Evolutionary conservation across 2,113 vertebrate species (phyloP).

Genomic region (Plotosus lineatus): DNA sequence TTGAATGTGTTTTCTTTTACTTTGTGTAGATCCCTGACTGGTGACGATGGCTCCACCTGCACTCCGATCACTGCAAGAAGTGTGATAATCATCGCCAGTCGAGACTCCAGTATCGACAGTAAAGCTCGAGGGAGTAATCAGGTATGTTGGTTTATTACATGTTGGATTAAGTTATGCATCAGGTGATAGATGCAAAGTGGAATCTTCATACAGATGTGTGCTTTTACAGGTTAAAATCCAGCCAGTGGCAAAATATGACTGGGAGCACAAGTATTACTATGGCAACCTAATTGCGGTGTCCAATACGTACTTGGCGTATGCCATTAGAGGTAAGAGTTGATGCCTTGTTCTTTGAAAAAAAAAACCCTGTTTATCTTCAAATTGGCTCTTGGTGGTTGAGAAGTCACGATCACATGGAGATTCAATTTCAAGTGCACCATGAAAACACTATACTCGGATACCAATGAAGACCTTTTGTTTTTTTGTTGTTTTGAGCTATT

Average conservation of each 20-base stretch:
- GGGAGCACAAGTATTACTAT: conserved; percentile 98
- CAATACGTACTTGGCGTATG: conserved; percentile 93
- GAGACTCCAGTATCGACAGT: conserved; percentile 94
- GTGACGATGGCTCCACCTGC: conserved; percentile 88
- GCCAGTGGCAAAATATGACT: conserved; percentile 95
- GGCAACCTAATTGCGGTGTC: conserved; percentile 97
- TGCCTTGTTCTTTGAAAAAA: neutral
- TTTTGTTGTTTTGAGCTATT: neutral
- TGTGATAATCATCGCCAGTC: conserved; percentile 97
- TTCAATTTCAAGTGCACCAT: neutral
- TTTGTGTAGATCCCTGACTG: conserved; percentile 82
- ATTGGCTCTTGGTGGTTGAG: neutral
- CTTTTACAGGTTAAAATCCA: conserved; percentile 94
- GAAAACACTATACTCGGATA: neutral
- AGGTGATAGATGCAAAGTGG: neutral
- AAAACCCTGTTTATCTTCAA: neutral
- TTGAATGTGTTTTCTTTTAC: neutral
- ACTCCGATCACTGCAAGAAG: conserved; percentile 85
- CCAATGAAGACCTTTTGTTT: neutral
- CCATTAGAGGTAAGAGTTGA: conserved; percentile 86
- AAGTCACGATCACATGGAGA: too few relatives aligned
- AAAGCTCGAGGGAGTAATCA: conserved; percentile 97
- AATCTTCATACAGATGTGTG: conserved; percentile 12
- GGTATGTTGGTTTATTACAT: conserved; percentile 68
- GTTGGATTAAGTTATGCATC: neutral